phyloP scores from a whole-genome alignment of 1,140 invertebrate species.

The Drosophila arizonae region DNA sequence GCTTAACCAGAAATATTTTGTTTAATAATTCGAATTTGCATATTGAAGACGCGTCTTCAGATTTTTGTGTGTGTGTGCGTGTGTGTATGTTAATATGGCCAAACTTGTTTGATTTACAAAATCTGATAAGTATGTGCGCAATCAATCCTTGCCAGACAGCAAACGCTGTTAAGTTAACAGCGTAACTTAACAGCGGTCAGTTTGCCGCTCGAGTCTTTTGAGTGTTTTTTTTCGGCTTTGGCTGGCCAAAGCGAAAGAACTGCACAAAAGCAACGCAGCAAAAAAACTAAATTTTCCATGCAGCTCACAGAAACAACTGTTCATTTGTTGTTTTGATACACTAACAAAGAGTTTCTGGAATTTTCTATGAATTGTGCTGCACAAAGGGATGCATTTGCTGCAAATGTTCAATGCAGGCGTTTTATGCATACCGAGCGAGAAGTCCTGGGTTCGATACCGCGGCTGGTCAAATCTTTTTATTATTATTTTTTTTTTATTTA shows the following conservation, averaged over 20 bases:
- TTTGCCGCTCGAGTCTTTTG: constrained; percentile 19
- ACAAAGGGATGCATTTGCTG: no score
- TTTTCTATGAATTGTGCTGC: background rate
- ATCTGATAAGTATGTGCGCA: constrained; percentile 35
- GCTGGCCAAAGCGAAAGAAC: constrained; percentile 42
- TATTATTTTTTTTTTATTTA: no score
- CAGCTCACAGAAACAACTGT: constrained; percentile 73
- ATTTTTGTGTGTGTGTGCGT: no score
- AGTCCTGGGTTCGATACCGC: no score
- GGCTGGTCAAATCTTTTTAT: no score
- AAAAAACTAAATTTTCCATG: constrained; percentile 70
- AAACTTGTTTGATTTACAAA: constrained; percentile 60
- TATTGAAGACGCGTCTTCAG: constrained; percentile 29
- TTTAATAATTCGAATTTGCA: constrained; percentile 69
- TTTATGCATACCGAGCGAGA: no score
- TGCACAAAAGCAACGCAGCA: constrained; percentile 55
- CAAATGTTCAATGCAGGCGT: no score
- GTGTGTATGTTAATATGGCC: constrained; percentile 54
- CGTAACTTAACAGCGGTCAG: constrained; percentile 5
- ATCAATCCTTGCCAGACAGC: constrained; percentile 38
- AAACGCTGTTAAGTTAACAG: constrained; percentile 13
- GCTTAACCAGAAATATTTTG: constrained; percentile 40
- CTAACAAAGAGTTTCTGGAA: constrained; percentile 17
- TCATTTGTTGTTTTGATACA: constrained; percentile 40
- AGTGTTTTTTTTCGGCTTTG: background rate